Conservation (phyloP, 2,113 vertebrate genomes). For the Spea bombifrons region DNA sequence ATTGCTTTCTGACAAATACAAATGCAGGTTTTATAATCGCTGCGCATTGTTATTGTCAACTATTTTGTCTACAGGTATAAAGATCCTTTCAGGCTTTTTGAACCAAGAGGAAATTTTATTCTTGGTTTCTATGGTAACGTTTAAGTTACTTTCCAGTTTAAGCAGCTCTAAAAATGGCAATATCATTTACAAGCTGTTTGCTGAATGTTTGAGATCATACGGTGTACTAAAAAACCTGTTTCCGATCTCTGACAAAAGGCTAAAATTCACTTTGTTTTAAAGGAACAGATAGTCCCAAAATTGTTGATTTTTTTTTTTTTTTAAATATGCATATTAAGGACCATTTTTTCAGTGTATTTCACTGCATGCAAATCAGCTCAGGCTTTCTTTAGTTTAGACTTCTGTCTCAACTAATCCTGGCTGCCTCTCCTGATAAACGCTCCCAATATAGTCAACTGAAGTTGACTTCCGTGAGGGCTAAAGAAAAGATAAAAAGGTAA, state of each 20-base stretch:
- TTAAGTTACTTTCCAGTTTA: constrained; percentile 45
- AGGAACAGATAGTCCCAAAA: not conserved
- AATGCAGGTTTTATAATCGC: not conserved
- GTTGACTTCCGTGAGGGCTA: too few relatives aligned
- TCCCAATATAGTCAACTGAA: too few relatives aligned
- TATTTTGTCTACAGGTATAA: constrained; percentile 38
- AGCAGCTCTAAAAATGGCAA: constrained; percentile 33
- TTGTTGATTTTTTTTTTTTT: too few relatives aligned
- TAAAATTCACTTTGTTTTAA: not conserved
- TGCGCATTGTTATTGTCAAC: constrained; percentile 25
- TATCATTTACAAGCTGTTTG: constrained; percentile 31
- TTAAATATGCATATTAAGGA: too few relatives aligned
- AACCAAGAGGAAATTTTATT: constrained; percentile 16
- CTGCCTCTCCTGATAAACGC: too few relatives aligned
- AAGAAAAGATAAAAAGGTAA: too few relatives aligned
- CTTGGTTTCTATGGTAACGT: constrained; percentile 45
- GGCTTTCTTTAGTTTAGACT: too few relatives aligned
- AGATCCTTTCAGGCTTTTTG: constrained; percentile 18
- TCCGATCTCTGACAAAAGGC: not conserved
- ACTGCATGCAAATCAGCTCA: too few relatives aligned
- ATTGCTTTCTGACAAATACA: not conserved
- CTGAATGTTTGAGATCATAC: constrained; percentile 11
- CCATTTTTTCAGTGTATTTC: too few relatives aligned
- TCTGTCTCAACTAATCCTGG: too few relatives aligned
- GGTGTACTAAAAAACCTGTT: not conserved